phyloP scores from a whole-genome alignment of 1,140 invertebrate genomes.

The Ganaspis sp. region DNA sequence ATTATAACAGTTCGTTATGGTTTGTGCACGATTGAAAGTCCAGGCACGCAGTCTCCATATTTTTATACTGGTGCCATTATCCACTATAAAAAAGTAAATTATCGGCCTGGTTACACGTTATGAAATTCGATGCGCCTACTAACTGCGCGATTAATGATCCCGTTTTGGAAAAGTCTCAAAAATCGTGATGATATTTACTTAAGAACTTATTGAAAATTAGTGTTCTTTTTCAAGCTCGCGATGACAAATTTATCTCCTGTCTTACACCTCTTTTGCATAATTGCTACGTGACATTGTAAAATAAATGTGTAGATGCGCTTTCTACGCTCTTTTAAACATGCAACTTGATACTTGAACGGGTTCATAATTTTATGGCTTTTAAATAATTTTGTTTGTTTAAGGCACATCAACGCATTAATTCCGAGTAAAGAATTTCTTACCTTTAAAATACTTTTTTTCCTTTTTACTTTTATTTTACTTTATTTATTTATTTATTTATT shows the following conservation, averaged over 20 bases:
- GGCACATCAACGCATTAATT: too few relatives aligned
- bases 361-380: too few relatives aligned
- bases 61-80: slow-evolving; percentile 12
- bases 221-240: not conserved
- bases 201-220: not conserved
- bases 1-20: not conserved
- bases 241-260: too few relatives aligned
- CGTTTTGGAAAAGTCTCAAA: not conserved
- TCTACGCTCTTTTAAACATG: not conserved
- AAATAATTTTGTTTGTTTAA: too few relatives aligned
- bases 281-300: too few relatives aligned
- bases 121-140: not conserved
- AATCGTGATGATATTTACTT: not conserved
- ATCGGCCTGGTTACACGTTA: slow-evolving; percentile 1
- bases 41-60: not conserved
- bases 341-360: too few relatives aligned
- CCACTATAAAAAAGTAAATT: slow-evolving; percentile 24
- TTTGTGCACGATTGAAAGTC: slow-evolving; percentile 4
- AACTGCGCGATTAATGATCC: not conserved
- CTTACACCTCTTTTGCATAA: too few relatives aligned
- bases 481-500: too few relatives aligned
- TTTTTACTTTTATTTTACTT: too few relatives aligned
- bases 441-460: too few relatives aligned
- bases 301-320: too few relatives aligned
- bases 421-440: too few relatives aligned